Conservation (phyloP, 1,140 invertebrate species). For the Tenebrio molitor region DNA sequence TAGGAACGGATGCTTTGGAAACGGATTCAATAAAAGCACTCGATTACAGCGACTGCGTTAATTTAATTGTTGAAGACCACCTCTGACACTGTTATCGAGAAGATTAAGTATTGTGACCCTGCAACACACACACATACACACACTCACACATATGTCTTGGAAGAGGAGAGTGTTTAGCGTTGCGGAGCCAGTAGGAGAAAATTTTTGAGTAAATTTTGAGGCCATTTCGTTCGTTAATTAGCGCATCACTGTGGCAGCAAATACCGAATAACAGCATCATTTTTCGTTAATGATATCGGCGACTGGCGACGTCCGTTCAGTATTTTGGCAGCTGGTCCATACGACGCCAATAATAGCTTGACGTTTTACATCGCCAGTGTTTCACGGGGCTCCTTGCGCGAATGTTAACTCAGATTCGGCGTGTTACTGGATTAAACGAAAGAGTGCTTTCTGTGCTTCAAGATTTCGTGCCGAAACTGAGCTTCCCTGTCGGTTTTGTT, state of each 20-base stretch:
- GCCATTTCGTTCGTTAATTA: not conserved
- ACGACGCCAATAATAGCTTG: constrained; percentile 35
- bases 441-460: not conserved
- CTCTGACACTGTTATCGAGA: not conserved
- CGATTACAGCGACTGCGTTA: constrained; percentile 1
- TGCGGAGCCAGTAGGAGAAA: too few relatives aligned
- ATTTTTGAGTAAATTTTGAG: not conserved
- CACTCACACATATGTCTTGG: too few relatives aligned
- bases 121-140: too few relatives aligned
- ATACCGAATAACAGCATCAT: constrained; percentile 8
- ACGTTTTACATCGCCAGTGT: constrained; percentile 21
- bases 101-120: constrained; percentile 17
- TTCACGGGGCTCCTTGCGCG: constrained; percentile 23
- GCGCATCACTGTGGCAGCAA: not conserved
- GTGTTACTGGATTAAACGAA: not conserved
- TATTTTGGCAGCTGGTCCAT: constrained; percentile 37
- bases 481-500: too few relatives aligned
- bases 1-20: too few relatives aligned
- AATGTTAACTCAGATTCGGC: constrained; percentile 2
- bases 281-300: constrained; percentile 31
- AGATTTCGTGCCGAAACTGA: too few relatives aligned
- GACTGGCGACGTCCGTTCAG: constrained; percentile 30
- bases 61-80: constrained; percentile 2
- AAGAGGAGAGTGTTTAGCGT: too few relatives aligned
- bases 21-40: constrained; percentile 1